A percentile compares a stretch with the other conserved stretches of the same genome.
These are phyloP conservation scores for Artibeus lituratus DNA, from an alignment of 2,797 vertebrate genomes.

Conservation along the genomic window DNA sequence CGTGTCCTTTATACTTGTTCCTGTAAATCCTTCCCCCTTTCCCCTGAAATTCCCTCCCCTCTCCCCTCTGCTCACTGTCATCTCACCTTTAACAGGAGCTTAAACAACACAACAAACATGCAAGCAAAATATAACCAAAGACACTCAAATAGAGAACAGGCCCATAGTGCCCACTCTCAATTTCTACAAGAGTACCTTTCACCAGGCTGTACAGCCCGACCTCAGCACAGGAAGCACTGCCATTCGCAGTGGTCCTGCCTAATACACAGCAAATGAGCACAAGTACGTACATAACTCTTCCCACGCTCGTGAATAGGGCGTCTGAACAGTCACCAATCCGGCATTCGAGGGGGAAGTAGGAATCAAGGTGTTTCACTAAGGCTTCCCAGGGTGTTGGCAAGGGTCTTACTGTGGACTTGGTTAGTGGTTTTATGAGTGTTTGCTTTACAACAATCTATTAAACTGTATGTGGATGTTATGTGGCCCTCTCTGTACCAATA, in stretches of 20 bases:
- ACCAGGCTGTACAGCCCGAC: neutral
- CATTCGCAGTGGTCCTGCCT: accelerated
- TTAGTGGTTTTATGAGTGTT: neutral
- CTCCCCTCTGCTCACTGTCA: too few species aligned
- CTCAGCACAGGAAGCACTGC: neutral
- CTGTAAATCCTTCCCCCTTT: too few species aligned
- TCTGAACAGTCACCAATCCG: accelerated
- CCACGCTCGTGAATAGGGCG: accelerated
- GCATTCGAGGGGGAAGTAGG: neutral
- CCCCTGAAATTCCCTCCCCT: too few species aligned
- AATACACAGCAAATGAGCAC: neutral
- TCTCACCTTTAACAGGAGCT: too few species aligned
- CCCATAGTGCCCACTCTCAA: neutral
- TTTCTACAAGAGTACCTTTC: neutral
- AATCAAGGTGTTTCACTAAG: neutral
- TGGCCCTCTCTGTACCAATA: neutral
- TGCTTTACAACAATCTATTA: neutral
- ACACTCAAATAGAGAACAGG: too few species aligned
- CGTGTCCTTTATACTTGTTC: too few species aligned
- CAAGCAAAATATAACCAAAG: too few species aligned
- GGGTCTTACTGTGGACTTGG: neutral
- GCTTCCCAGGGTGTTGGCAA: neutral
- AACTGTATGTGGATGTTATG: neutral
- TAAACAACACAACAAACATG: too few species aligned
- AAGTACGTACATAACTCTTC: neutral